Conservation (phyloP, 2,888 invertebrate genomes). For the Eupithecia tripunctaria region DNA sequence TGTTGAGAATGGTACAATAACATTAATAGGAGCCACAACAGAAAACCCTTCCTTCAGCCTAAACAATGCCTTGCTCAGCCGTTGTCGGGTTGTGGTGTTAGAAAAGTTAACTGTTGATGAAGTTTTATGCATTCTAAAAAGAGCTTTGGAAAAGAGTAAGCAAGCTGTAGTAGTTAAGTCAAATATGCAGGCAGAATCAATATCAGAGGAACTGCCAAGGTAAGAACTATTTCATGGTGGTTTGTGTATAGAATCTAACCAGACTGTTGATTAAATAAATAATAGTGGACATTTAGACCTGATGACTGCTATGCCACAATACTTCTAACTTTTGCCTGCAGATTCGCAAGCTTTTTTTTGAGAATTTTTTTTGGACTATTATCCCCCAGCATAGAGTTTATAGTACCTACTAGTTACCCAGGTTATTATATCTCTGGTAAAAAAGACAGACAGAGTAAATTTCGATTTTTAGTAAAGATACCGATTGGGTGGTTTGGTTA, state of each 20-base stretch:
- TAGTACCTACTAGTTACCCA: no score
- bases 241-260: no score
- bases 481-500: background rate
- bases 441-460: background rate
- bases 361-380: no score
- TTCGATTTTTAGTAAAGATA: background rate
- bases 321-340: background rate
- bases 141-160: slow-evolving; percentile 76
- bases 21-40: slow-evolving; percentile 92
- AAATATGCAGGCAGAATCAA: slow-evolving; percentile 46
- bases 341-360: background rate
- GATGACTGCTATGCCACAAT: no score
- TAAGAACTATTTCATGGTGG: slow-evolving; percentile 42
- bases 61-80: slow-evolving; percentile 90
- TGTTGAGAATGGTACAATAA: slow-evolving; percentile 91
- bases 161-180: slow-evolving; percentile 60
- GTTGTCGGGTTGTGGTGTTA: slow-evolving; percentile 90
- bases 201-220: slow-evolving; percentile 52
- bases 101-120: slow-evolving; percentile 87
- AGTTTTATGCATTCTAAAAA: slow-evolving; percentile 85
- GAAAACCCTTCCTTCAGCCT: slow-evolving; percentile 95
- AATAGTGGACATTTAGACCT: background rate
- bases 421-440: background rate
- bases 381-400: no score
- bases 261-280: background rate